phyloP scores from a whole-genome alignment of 2,797 vertebrate genomes.

The Oophaga sylvatica region DNA sequence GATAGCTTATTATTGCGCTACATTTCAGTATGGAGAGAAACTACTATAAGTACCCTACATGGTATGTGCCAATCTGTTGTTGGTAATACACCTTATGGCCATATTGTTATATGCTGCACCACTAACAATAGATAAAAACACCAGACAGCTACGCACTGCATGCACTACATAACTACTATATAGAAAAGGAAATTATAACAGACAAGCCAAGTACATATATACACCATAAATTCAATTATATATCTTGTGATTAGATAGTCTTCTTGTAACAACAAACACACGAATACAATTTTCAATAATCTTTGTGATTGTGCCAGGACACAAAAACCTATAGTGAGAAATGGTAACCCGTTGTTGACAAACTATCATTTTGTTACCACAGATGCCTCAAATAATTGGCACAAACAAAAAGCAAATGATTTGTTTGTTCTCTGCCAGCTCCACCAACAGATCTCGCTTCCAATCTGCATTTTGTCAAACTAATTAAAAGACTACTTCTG shows the following conservation, averaged over 20 bases:
- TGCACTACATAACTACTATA: background rate
- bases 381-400: background rate
- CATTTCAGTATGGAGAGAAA: too few species aligned
- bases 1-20: too few species aligned
- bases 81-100: too few species aligned
- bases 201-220: background rate
- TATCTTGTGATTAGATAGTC: background rate
- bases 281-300: background rate
- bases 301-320: too few species aligned
- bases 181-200: too few species aligned
- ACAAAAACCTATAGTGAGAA: background rate
- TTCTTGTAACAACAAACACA: background rate
- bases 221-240: background rate
- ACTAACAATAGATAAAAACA: background rate
- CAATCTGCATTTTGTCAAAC: background rate
- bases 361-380: background rate
- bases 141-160: background rate
- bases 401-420: background rate
- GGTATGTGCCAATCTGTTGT: too few species aligned
- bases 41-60: too few species aligned
- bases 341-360: background rate
- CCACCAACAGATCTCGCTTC: background rate
- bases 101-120: too few species aligned
- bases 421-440: background rate
- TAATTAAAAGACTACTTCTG: background rate